phyloP scores from a whole-genome alignment of 2,113 vertebrate species.

The Atherinomorus stipes region DNA sequence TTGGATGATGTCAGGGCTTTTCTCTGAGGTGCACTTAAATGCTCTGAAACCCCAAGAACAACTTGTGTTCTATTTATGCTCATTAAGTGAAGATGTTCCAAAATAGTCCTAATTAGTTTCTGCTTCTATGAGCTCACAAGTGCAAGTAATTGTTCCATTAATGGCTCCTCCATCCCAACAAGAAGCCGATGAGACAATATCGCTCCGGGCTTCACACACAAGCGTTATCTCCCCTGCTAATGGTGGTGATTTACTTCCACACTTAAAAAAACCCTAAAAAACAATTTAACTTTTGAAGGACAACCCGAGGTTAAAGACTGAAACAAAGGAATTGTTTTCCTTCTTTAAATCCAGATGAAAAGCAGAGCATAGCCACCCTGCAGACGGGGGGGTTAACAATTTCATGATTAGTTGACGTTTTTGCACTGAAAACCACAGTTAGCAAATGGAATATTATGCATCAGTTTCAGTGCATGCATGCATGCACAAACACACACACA shows the following conservation, averaged over 20 bases:
- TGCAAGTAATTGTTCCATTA: constrained; percentile 67
- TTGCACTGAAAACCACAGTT: constrained; percentile 50
- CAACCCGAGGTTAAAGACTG: constrained; percentile 39
- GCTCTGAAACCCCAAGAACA: constrained; percentile 33
- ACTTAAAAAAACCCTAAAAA: constrained; percentile 24
- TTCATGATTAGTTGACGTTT: constrained; percentile 49
- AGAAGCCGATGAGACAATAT: constrained; percentile 52
- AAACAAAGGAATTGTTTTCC: constrained; percentile 59
- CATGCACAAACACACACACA: background rate
- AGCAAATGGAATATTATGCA: constrained; percentile 23
- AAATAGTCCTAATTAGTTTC: constrained; percentile 71
- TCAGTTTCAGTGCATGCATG: background rate
- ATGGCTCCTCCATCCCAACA: constrained; percentile 58
- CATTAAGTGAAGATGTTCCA: constrained; percentile 60
- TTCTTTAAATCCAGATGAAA: constrained; percentile 29
- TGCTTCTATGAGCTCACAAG: constrained; percentile 63
- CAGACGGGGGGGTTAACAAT: constrained; percentile 24
- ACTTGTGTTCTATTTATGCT: constrained; percentile 43
- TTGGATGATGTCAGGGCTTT: background rate
- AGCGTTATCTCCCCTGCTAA: constrained; percentile 17
- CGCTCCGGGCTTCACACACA: constrained; percentile 40
- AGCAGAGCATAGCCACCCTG: constrained; percentile 24
- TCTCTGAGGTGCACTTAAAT: constrained; percentile 44
- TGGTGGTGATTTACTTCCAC: constrained; percentile 52
- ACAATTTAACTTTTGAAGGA: constrained; percentile 56